Conservation (phyloP, 2,797 vertebrate genomes). For the Tragelaphus eurycerus region DNA sequence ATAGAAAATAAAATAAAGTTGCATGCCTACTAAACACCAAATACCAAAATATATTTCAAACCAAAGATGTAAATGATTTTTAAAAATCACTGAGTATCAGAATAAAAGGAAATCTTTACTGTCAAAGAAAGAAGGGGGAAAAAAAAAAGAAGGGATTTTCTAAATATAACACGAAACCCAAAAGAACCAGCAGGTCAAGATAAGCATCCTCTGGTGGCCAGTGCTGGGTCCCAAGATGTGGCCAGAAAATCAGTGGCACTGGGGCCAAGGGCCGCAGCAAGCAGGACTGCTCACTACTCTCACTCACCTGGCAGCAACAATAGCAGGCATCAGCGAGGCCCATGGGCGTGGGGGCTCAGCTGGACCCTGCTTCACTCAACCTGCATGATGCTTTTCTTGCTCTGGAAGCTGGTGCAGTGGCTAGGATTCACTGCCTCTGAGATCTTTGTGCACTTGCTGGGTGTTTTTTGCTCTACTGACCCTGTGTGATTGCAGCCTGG, state of each 20-base stretch:
- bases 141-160: not conserved
- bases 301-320: not conserved
- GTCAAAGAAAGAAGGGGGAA: not conserved
- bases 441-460: constrained; percentile 91
- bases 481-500: constrained; percentile 87
- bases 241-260: not conserved
- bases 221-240: not conserved
- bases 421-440: constrained; percentile 97
- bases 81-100: not conserved
- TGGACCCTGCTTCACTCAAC: not conserved
- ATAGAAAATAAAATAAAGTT: not conserved
- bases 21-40: not conserved
- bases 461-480: constrained; percentile 93
- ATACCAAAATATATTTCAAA: not conserved
- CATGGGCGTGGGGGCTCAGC: not conserved
- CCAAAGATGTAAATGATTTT: not conserved
- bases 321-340: not conserved
- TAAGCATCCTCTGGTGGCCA: not conserved
- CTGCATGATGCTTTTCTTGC: constrained; percentile 90
- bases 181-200: not conserved
- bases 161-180: not conserved
- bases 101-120: not conserved
- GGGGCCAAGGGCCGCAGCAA: not conserved
- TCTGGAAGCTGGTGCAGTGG: constrained; percentile 97
- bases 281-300: not conserved